A percentile compares a stretch with the other conserved stretches of the same genome.
These are phyloP conservation scores for Probaryconus sp. DNA, from an alignment of 1,140 invertebrate species.

Conservation along the genomic window DNA sequence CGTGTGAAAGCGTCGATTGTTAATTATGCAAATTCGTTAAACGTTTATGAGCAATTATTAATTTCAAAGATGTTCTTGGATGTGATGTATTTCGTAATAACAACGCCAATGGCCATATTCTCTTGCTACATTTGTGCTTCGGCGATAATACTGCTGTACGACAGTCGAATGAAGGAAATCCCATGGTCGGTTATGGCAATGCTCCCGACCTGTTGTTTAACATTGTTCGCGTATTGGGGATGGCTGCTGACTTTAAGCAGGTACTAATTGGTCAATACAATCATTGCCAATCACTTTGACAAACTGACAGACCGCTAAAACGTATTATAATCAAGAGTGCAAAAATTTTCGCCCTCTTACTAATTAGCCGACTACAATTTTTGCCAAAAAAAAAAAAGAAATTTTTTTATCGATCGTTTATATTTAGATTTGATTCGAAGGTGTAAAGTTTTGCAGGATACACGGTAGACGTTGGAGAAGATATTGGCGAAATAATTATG, in stretches of 20 bases:
- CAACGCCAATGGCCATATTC: constrained; percentile 80
- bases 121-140: constrained; percentile 79
- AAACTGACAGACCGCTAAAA: constrained; percentile 4
- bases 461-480: constrained; percentile 73
- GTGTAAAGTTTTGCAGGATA: constrained; percentile 66
- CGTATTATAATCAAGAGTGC: no score
- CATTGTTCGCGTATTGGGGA: constrained; percentile 74
- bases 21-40: no score
- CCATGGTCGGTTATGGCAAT: constrained; percentile 75
- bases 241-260: constrained; percentile 75
- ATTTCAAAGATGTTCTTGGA: constrained; percentile 79
- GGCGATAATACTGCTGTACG: constrained; percentile 74
- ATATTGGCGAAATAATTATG: constrained; percentile 74
- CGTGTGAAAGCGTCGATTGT: no score
- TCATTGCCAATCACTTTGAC: neutral
- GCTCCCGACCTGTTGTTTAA: constrained; percentile 74
- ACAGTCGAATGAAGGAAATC: constrained; percentile 69
- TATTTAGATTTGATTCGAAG: constrained; percentile 26
- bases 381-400: constrained; percentile 6
- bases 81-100: constrained; percentile 78
- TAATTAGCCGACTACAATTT: constrained; percentile 1
- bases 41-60: no score
- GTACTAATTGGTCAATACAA: constrained; percentile 63
- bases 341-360: no score
- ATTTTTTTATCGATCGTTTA: constrained; percentile 9